Evolutionary conservation across 2,888 invertebrate species (phyloP).

Genomic region (Heliconius cydno): DNA sequence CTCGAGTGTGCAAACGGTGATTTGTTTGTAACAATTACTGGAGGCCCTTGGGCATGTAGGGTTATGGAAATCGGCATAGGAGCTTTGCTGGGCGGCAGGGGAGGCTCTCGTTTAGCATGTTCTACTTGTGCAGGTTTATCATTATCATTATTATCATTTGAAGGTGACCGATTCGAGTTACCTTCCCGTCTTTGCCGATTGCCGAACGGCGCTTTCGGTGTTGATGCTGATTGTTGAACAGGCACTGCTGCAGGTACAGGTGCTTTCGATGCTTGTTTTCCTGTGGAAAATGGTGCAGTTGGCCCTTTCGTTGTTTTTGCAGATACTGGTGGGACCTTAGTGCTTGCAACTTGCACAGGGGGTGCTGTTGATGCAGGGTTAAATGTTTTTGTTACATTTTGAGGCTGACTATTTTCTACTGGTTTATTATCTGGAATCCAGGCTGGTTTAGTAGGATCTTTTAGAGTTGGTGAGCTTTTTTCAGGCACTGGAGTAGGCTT

Average conservation of each 20-base stretch:
- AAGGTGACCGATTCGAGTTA: slow-evolving; percentile 69
- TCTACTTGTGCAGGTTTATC: slow-evolving; percentile 59
- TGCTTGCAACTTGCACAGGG: slow-evolving; percentile 57
- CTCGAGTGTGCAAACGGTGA: slow-evolving; percentile 77
- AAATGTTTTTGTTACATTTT: slow-evolving; percentile 59
- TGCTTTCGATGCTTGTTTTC: slow-evolving; percentile 73
- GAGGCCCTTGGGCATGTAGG: slow-evolving; percentile 70
- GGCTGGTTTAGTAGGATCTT: slow-evolving; percentile 68
- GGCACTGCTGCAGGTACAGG: slow-evolving; percentile 75
- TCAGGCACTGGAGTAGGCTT: slow-evolving; percentile 60
- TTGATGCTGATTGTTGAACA: slow-evolving; percentile 73
- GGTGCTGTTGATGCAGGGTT: slow-evolving; percentile 59
- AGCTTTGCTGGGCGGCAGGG: slow-evolving; percentile 74
- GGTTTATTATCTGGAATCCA: slow-evolving; percentile 66
- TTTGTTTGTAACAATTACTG: slow-evolving; percentile 79
- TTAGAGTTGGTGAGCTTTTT: slow-evolving; percentile 60
- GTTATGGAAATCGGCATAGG: slow-evolving; percentile 81
- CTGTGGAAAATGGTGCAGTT: slow-evolving; percentile 76
- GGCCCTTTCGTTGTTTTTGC: slow-evolving; percentile 71
- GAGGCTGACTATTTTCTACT: slow-evolving; percentile 45
- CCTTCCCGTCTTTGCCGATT: slow-evolving; percentile 78
- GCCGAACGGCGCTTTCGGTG: slow-evolving; percentile 76
- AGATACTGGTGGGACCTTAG: slow-evolving; percentile 63
- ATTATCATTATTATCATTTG: slow-evolving; percentile 63
- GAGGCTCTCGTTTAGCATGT: slow-evolving; percentile 70